phyloP scores from a whole-genome alignment of 2,113 vertebrate genomes.

The Mesembrinibis cayennensis region DNA sequence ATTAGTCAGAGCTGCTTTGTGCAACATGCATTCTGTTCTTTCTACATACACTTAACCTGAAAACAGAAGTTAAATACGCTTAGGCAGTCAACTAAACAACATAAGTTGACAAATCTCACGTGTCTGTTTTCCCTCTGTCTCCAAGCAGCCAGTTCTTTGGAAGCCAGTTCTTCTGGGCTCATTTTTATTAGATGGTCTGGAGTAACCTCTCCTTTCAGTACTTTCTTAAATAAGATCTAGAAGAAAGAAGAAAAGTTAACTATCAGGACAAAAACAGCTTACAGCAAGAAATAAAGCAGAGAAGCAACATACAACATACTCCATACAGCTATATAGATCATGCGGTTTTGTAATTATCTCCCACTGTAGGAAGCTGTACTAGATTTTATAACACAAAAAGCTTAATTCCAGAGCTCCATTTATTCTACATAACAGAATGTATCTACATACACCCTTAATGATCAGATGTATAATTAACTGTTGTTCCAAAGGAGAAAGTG shows the following conservation, averaged over 20 bases:
- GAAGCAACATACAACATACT: not conserved
- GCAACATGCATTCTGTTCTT: not conserved
- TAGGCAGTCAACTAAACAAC: not conserved
- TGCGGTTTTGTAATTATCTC: not conserved
- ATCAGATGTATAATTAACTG: not conserved
- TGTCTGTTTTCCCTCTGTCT: conserved; percentile 96
- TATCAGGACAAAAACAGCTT: not conserved
- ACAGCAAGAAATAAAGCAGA: not conserved
- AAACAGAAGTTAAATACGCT: not conserved
- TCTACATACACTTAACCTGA: not conserved
- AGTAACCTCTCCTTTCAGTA: conserved; percentile 93
- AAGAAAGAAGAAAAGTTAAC: conserved; percentile 15
- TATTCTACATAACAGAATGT: not conserved
- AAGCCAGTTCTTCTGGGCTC: conserved; percentile 97
- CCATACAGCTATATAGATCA: not conserved
- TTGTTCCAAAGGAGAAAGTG: not conserved
- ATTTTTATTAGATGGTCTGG: conserved; percentile 93
- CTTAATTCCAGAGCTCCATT: not conserved
- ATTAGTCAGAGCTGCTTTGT: not conserved
- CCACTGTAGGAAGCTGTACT: not conserved
- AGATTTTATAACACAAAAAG: not conserved
- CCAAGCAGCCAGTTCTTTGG: conserved; percentile 97
- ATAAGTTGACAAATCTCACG: conserved; percentile 72
- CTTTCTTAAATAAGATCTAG: conserved; percentile 93
- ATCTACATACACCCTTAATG: not conserved